These are phyloP conservation scores for Diplolepis rosae DNA, from an alignment of 2,888 invertebrate genomes.

Conservation along the genomic window DNA sequence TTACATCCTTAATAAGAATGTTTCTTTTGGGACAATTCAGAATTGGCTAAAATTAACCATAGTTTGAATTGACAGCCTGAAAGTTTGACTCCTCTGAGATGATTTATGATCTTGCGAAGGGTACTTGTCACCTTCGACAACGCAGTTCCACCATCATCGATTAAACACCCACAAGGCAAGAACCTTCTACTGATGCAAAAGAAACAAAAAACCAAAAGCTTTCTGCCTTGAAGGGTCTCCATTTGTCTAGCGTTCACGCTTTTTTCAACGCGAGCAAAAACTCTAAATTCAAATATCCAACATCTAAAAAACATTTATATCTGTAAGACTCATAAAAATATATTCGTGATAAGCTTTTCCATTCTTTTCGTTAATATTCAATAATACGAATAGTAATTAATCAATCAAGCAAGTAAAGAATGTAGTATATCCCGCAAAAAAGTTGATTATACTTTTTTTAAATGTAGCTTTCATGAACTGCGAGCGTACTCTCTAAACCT, in stretches of 20 bases:
- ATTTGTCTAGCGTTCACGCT: background rate
- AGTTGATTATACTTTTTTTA: too few species aligned
- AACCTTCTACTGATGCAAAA: constrained; percentile 10
- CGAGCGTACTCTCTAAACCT: too few species aligned
- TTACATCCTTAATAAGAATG: background rate
- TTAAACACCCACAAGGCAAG: constrained; percentile 19
- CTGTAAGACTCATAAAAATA: too few species aligned
- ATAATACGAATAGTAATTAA: too few species aligned
- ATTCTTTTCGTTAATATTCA: too few species aligned
- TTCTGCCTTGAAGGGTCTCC: constrained; percentile 5
- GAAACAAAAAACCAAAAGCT: background rate
- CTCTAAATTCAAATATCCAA: too few species aligned
- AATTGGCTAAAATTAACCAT: constrained; percentile 1
- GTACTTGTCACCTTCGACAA: constrained; percentile 25
- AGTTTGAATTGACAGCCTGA: constrained; percentile 14
- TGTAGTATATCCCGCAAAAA: too few species aligned
- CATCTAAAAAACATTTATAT: too few species aligned
- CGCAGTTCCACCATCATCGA: constrained; percentile 23
- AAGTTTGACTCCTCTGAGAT: background rate
- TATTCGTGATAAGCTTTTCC: too few species aligned
- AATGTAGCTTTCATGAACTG: too few species aligned
- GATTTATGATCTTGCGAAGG: constrained; percentile 21
- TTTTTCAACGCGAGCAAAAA: too few species aligned
- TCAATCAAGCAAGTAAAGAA: too few species aligned
- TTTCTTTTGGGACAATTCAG: background rate